Evolutionary conservation across 2,888 invertebrate species (phyloP), one percentile per base, ranked within the genome.

Genomic region (Ormyrus labotus): DNA sequence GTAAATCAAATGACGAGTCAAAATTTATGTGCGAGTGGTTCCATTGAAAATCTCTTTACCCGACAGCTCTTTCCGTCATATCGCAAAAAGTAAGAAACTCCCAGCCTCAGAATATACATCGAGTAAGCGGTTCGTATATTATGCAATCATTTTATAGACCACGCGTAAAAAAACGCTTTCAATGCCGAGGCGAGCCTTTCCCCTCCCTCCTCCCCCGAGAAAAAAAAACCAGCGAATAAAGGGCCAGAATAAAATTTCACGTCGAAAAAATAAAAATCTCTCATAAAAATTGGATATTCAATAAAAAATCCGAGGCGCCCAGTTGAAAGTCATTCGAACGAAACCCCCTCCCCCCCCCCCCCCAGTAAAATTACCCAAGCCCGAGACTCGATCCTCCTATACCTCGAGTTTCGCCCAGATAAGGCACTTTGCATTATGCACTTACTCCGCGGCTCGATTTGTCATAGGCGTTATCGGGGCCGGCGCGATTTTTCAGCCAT

Each of bases 201-300:
- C 4, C 3, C 0, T 10, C 13, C 48, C 10, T 48, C 1, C 45
- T 9, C n/a, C 8, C 48, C 34, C 58, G 6, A 63, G 45, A 19
- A 2, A 19, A 19, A 19, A n/a, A 19, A 45, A n/a, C 19, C 0
- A 0, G n/a, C 9, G 6, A 48, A 45, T 10, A n/a, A 19, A 51
- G 19, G 5, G 50, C 47, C 45, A 53, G 13, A 65, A 70, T 70
- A 63, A 70, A 77, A 70, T 45, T 55, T 19, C 69, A 34, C 48
- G 19, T 6, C 19, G 48, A 5, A 45, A 13, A 34, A 34, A 34
- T 34, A 34, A 34, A 34, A 34, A 34, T 34, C 34, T 34, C 34
- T 2, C 34, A 34, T 53, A 69, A 64, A 77, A 70, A 70, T 70
- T 63, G 63, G 63, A 64, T 57, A 77, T 70, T 77, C 57, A 51